These are phyloP conservation scores for Ditylenchus weischeri DNA, from an alignment of 2,888 invertebrate genomes.

Conservation along the genomic window DNA sequence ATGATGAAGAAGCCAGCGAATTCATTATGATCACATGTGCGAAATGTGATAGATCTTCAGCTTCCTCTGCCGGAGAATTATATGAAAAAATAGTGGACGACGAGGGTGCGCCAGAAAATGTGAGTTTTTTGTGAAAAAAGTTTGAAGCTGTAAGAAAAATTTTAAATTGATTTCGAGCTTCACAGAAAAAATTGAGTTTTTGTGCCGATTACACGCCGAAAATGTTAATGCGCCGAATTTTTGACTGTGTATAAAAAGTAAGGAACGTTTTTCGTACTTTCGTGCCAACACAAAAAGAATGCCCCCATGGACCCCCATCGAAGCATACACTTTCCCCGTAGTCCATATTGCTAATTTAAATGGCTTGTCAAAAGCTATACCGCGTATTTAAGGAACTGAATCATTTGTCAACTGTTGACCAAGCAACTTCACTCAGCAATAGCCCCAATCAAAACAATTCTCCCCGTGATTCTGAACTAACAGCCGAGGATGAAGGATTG, in stretches of 20 bases:
- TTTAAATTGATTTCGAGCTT: too few species aligned
- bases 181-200: too few species aligned
- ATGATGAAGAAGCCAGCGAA: slow-evolving; percentile 34
- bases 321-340: neutral
- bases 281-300: too few species aligned
- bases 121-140: too few species aligned
- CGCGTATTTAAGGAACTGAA: neutral
- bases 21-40: slow-evolving; percentile 40
- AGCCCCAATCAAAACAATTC: neutral
- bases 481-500: slow-evolving; percentile 14
- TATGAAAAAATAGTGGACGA: slow-evolving; percentile 33
- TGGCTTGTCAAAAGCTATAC: neutral
- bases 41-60: slow-evolving; percentile 31
- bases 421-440: neutral
- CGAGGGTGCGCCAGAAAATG: too few species aligned
- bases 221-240: too few species aligned
- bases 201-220: too few species aligned
- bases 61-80: slow-evolving; percentile 24
- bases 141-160: too few species aligned
- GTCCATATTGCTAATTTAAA: neutral
- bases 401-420: neutral
- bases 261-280: too few species aligned
- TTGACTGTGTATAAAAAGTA: too few species aligned
- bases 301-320: too few species aligned
- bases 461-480: slow-evolving; percentile 4